Evolutionary conservation across 1,140 invertebrate genomes (phyloP).

Genomic region (Rhizoglyphus robini): DNA sequence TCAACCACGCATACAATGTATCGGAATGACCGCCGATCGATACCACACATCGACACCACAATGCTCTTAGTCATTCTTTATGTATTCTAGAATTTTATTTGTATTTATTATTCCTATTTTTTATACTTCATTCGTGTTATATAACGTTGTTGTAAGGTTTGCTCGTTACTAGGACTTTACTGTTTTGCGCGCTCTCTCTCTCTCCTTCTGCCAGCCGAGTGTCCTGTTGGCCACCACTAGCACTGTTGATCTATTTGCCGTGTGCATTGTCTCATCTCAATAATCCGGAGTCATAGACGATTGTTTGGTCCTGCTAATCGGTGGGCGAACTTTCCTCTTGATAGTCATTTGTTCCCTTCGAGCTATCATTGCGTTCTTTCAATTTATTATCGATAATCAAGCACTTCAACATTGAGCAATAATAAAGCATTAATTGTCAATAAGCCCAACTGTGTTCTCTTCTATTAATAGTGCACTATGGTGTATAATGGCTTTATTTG

Average conservation of each 20-base stretch:
- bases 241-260: background rate
- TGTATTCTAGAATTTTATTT: background rate
- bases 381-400: background rate
- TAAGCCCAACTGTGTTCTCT: background rate
- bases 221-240: background rate
- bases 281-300: background rate
- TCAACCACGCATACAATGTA: background rate
- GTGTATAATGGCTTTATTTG: too few species aligned
- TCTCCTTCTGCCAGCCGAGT: background rate
- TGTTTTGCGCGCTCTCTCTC: too few species aligned
- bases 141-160: too few species aligned
- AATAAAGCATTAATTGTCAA: background rate
- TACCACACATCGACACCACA: background rate
- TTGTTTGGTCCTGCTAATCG: too few species aligned
- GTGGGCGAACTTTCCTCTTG: too few species aligned
- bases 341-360: background rate
- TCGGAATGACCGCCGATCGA: background rate
- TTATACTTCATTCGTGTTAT: too few species aligned
- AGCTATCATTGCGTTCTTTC: background rate
- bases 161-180: too few species aligned
- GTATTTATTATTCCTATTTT: background rate
- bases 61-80: background rate
- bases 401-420: conserved; percentile 2
- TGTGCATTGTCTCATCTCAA: background rate
- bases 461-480: background rate